A percentile compares a stretch with the other conserved stretches of the same genome.
phyloP scores from a whole-genome alignment of 2,113 vertebrate species.

The Psilopsiagon aurifrons region DNA sequence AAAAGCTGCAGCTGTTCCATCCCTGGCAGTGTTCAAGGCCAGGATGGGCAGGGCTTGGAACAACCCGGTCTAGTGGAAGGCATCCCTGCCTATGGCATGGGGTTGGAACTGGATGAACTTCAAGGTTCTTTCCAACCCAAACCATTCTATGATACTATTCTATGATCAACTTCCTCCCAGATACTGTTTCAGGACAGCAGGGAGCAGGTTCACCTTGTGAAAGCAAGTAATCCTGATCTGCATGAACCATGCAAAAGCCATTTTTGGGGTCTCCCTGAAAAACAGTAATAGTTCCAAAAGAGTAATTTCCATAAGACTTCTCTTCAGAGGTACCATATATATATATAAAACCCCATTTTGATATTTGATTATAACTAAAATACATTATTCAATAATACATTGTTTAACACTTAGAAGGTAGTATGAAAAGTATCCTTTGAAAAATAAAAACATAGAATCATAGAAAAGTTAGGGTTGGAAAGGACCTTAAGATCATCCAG shows the following conservation, averaged over 20 bases:
- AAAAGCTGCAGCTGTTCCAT: neutral
- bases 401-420: neutral
- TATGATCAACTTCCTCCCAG: neutral
- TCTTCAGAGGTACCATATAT: neutral
- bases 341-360: neutral
- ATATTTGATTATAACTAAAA: neutral
- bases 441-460: neutral
- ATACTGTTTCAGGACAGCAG: neutral
- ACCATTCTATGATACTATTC: neutral
- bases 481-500: too few species aligned
- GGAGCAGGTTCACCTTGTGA: neutral
- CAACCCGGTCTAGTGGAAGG: neutral
- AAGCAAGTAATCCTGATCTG: neutral
- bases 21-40: neutral
- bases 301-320: neutral
- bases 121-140: neutral
- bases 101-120: neutral
- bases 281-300: neutral
- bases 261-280: neutral
- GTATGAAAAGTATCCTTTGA: neutral
- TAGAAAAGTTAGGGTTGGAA: too few species aligned
- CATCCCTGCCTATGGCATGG: too few species aligned
- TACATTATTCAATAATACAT: neutral
- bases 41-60: neutral
- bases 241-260: neutral